Evolutionary conservation across 2,797 vertebrate genomes (phyloP).

Genomic region (Thunnus albacares): DNA sequence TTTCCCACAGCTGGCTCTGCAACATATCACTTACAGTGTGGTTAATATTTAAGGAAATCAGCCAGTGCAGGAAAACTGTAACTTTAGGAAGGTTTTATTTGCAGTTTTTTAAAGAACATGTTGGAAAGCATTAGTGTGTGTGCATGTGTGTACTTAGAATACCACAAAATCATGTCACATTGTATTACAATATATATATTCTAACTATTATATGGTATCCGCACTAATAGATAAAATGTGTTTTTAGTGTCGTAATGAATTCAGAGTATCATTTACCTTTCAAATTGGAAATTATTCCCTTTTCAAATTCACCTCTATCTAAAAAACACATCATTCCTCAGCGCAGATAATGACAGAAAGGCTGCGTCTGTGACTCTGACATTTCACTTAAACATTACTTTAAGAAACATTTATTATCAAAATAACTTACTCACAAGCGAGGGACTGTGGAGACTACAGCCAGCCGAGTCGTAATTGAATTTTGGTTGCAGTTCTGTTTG

Average conservation of each 20-base stretch:
- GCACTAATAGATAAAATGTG: constrained; percentile 21
- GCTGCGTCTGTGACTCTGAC: not conserved
- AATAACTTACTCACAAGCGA: not conserved
- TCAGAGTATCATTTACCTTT: constrained; percentile 20
- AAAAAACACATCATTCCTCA: constrained; percentile 18
- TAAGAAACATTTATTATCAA: not conserved
- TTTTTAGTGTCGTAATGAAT: constrained; percentile 23
- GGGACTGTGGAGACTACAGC: not conserved
- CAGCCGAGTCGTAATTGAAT: not conserved
- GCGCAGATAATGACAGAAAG: not conserved
- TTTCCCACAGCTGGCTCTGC: constrained; percentile 66
- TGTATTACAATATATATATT: constrained; percentile 33
- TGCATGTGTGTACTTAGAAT: constrained; percentile 8
- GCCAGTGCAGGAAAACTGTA: constrained; percentile 46
- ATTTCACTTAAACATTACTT: not conserved
- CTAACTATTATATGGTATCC: constrained; percentile 12
- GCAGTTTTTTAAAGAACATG: constrained; percentile 26
- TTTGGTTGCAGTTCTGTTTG: not conserved
- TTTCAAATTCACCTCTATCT: not conserved
- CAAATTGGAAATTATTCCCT: not conserved
- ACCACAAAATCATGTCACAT: constrained; percentile 25
- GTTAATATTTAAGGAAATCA: constrained; percentile 62
- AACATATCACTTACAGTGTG: constrained; percentile 61
- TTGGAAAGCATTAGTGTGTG: constrained; percentile 13
- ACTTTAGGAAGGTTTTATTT: constrained; percentile 54